A percentile compares a stretch with the other conserved stretches of the same genome.
These are phyloP conservation scores for Andrena chrysosceles DNA, from an alignment of 2,888 invertebrate species.

Conservation along the genomic window DNA sequence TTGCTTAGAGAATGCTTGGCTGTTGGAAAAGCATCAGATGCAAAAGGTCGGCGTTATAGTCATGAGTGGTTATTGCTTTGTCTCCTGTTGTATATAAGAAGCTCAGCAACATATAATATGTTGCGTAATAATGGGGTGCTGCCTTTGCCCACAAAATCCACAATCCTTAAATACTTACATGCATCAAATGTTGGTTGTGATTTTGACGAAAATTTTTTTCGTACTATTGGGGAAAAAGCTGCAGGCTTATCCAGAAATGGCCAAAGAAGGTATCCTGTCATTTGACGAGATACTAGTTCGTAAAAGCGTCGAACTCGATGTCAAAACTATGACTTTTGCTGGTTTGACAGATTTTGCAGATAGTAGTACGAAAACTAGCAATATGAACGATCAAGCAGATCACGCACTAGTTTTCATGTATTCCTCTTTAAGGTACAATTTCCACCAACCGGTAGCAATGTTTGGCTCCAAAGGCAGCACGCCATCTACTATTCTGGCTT, in stretches of 20 bases:
- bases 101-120: neutral
- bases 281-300: neutral
- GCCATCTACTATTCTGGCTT: neutral
- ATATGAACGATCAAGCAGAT: neutral
- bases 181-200: neutral
- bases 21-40: too few species aligned
- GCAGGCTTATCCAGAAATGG: neutral
- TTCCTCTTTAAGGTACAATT: neutral
- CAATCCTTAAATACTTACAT: neutral
- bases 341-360: neutral
- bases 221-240: neutral
- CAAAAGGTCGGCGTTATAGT: neutral
- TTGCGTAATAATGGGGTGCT: neutral
- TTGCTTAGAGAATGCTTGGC: too few species aligned
- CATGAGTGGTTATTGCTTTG: neutral
- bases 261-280: neutral
- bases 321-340: neutral
- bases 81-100: neutral
- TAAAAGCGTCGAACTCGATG: neutral
- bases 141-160: neutral
- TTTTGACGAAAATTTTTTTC: neutral
- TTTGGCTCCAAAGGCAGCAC: neutral
- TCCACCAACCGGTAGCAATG: neutral
- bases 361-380: neutral
- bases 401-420: neutral